Conservation (phyloP, 2,797 vertebrate species). For the Rhinella marina region DNA sequence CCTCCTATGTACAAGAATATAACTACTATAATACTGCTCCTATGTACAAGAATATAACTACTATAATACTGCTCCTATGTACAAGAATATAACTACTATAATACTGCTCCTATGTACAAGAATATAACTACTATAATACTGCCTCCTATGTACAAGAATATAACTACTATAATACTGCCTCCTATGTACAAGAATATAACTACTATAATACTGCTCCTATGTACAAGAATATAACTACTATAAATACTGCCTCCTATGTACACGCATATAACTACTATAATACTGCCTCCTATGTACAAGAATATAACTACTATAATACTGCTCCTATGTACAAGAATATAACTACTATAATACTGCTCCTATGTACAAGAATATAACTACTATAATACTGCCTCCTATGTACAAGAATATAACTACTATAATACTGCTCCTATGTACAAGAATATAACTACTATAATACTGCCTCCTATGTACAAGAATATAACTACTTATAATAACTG, state of each 20-base stretch:
- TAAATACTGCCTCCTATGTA: background rate
- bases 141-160: slow-evolving; percentile 4
- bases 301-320: slow-evolving; percentile 2
- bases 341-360: background rate
- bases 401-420: background rate
- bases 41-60: slow-evolving; percentile 3
- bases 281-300: slow-evolving; percentile 1
- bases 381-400: background rate
- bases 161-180: slow-evolving; percentile 1
- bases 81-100: background rate
- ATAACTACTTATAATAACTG: slow-evolving; percentile 9
- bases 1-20: slow-evolving; percentile 29
- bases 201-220: background rate
- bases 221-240: background rate
- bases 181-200: slow-evolving; percentile 4
- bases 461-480: background rate
- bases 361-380: background rate
- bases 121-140: slow-evolving; percentile 7
- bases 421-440: background rate
- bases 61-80: background rate
- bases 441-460: background rate
- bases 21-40: slow-evolving; percentile 2
- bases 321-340: background rate
- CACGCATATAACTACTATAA: slow-evolving; percentile 7
- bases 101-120: background rate